These are phyloP conservation scores for Tribolium castaneum DNA, from an alignment of 1,140 invertebrate genomes.

Conservation along the genomic window DNA sequence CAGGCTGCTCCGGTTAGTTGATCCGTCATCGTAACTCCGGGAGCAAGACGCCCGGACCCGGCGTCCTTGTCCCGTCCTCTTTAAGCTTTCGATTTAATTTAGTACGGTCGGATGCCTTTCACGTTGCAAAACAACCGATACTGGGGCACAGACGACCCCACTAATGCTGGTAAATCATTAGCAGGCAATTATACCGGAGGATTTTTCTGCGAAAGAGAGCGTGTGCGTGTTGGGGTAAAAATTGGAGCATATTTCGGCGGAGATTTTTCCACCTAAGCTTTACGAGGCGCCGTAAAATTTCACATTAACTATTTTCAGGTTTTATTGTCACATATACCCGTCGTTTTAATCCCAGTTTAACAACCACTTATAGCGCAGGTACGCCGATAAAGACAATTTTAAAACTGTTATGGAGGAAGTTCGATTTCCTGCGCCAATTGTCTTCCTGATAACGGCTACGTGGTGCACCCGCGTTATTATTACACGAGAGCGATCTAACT, in stretches of 20 bases:
- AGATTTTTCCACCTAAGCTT: constrained; percentile 21
- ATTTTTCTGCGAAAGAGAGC: neutral
- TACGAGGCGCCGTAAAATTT: constrained; percentile 10
- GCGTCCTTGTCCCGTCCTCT: constrained; percentile 8
- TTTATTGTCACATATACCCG: constrained; percentile 32
- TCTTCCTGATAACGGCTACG: constrained; percentile 1
- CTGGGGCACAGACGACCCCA: neutral
- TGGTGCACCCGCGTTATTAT: neutral
- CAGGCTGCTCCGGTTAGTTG: constrained; percentile 21
- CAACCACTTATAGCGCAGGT: constrained; percentile 29
- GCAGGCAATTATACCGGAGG: constrained; percentile 8
- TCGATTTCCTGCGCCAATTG: neutral
- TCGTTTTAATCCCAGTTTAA: constrained; percentile 22
- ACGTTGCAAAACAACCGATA: constrained; percentile 29
- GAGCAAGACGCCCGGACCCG: neutral
- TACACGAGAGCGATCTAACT: neutral
- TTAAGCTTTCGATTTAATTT: constrained; percentile 31
- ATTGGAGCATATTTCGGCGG: constrained; percentile 5
- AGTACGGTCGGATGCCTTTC: constrained; percentile 28
- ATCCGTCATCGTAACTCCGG: constrained; percentile 26
- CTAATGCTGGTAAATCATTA: constrained; percentile 3
- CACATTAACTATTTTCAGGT: constrained; percentile 29
- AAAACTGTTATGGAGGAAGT: constrained; percentile 18
- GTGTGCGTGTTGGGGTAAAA: neutral
- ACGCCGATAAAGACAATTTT: constrained; percentile 32